Base-by-base conservation (phyloP, 2,888 invertebrate species). In the Fissipunctia ypsillon region DNA sequence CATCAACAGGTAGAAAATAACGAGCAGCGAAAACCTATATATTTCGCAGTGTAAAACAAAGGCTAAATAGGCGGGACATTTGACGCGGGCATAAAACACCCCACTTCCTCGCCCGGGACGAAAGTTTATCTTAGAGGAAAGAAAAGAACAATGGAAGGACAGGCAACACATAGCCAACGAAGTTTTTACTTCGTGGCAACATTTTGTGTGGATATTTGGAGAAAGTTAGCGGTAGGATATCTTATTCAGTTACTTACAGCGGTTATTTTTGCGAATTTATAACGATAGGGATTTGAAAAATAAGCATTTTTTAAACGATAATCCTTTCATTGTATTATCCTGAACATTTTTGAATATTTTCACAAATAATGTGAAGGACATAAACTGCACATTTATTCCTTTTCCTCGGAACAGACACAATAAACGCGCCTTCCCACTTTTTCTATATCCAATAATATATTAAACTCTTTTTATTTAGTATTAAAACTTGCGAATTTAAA, bases 71-170 rank as follows among this genome's bases (percentile, higher is more conserved):
- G 88, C 83, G 84, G 83, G 88, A 88, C 88, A 88, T 89, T 91
- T 91, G 93, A 92, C 90, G 90, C 89, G 79, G 80, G 85, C 87
- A 90, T 89, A 91, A 91, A 92, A 91, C 90, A 90, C 89, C 84
- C 81, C 86, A 78, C 84, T 84, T 84, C 78, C 84, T 84, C 69
- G 64, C 61, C 72, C 79, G 75, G 84, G 84, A 87, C 84, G 70
- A 87, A 89, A 89, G 83, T 88, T 89, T 89, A 85, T 89, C 88
- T 87, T 85, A 66, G 60, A 84, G 82, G 84, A 88, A 89, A 89
- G 88, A 74, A 86, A 85, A 82, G 81, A 84, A 89, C 86, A 85
- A 81, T 82, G 80, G 72, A 79, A 80, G 76, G 88, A 88, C 88
- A 70, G 79, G 76, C 69, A 86, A 87, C 87, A 87, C 74, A 88